phyloP scores from a whole-genome alignment of 2,888 invertebrate genomes.

The Cheilosia scutellata region DNA sequence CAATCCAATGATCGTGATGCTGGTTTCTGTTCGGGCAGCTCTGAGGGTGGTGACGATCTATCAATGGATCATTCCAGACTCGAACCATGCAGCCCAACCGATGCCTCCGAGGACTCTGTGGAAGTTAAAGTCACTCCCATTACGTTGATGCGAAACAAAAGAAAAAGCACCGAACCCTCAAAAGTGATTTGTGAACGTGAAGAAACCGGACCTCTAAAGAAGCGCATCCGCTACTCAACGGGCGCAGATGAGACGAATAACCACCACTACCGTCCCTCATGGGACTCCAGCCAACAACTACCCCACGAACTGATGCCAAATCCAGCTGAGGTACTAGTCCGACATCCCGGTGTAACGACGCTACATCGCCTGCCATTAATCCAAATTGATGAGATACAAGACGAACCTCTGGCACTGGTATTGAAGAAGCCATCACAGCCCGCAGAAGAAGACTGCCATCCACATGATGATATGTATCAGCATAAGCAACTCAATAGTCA shows the following conservation, averaged over 20 bases:
- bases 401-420: conserved; percentile 88
- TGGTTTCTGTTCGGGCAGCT: conserved; percentile 89
- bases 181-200: conserved; percentile 84
- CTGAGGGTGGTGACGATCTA: conserved; percentile 87
- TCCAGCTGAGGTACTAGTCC: conserved; percentile 83
- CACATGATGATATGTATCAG: conserved; percentile 61
- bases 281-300: conserved; percentile 85
- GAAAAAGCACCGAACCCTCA: conserved; percentile 88
- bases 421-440: conserved; percentile 82
- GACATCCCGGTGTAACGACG: conserved; percentile 84
- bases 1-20: conserved; percentile 86
- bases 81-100: conserved; percentile 87
- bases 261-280: conserved; percentile 87
- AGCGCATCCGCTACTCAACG: conserved; percentile 87
- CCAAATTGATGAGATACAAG: conserved; percentile 83
- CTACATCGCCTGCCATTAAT: conserved; percentile 80
- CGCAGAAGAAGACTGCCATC: conserved; percentile 45
- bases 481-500: conserved; percentile 63
- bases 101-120: conserved; percentile 88
- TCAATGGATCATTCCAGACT: conserved; percentile 84
- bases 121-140: conserved; percentile 87
- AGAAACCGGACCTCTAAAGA: conserved; percentile 88
- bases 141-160: conserved; percentile 86
- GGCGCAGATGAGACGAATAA: conserved; percentile 80
- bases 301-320: conserved; percentile 84